A percentile compares a stretch with the other conserved stretches of the same genome.
Conservation (phyloP, 1,140 invertebrate genomes). For the Aphidius gifuensis region DNA sequence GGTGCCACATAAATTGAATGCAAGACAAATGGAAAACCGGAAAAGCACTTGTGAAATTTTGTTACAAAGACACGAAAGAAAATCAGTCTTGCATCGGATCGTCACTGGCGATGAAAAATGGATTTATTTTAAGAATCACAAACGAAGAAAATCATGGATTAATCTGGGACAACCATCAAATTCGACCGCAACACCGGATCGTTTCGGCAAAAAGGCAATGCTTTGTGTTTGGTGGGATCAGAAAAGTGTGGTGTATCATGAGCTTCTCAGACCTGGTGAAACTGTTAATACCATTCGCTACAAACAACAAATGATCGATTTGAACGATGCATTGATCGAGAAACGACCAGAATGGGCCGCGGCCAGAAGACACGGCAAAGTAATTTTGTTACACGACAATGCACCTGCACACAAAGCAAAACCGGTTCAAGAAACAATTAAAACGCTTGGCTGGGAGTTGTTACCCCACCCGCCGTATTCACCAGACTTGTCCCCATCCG, state of each 20-base stretch:
- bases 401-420: not conserved
- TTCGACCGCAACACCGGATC: constrained; percentile 7
- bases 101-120: constrained; percentile 34
- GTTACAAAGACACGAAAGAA: constrained; percentile 26
- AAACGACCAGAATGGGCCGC: constrained; percentile 3
- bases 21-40: constrained; percentile 29
- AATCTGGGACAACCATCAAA: constrained; percentile 1
- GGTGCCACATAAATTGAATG: constrained; percentile 35
- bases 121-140: constrained; percentile 31
- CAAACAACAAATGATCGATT: constrained; percentile 22
- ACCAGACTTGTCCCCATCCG: not conserved
- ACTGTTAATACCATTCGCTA: not conserved
- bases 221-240: constrained; percentile 31
- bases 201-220: constrained; percentile 20
- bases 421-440: not conserved
- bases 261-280: constrained; percentile 26
- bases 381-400: constrained; percentile 19
- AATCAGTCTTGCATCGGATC: constrained; percentile 27
- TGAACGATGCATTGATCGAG: constrained; percentile 2
- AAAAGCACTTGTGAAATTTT: constrained; percentile 24
- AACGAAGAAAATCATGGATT: constrained; percentile 26
- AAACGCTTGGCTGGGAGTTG: not conserved
- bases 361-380: not conserved
- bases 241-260: constrained; percentile 28
- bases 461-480: constrained; percentile 2